These are phyloP conservation scores for Sorex araneus DNA, from an alignment of 2,113 vertebrate species.

Conservation along the genomic window DNA sequence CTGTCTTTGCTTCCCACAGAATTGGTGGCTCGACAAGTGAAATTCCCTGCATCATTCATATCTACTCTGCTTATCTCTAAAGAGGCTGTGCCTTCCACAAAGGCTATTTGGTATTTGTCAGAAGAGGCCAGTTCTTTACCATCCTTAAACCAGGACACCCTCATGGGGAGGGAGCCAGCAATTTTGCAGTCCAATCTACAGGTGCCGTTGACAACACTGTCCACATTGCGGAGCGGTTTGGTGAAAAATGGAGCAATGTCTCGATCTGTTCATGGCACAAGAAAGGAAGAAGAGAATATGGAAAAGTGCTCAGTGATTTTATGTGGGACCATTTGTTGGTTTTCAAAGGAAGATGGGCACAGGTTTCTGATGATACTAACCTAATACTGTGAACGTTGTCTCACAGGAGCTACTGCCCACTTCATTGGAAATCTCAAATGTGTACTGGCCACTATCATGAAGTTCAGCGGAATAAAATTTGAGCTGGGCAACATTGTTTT, in stretches of 20 bases:
- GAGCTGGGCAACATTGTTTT: slow-evolving; percentile 94
- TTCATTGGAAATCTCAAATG: slow-evolving; percentile 96
- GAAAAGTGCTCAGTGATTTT: slow-evolving; percentile 44
- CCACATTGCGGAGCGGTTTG: slow-evolving; percentile 95
- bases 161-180: slow-evolving; percentile 97
- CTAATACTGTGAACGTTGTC: slow-evolving; percentile 95
- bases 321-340: background rate
- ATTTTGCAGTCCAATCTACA: slow-evolving; percentile 95
- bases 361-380: slow-evolving; percentile 89
- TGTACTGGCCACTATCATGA: slow-evolving; percentile 95
- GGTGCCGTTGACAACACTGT: slow-evolving; percentile 90
- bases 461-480: slow-evolving; percentile 96
- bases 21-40: slow-evolving; percentile 96
- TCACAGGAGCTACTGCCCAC: slow-evolving; percentile 96
- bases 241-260: slow-evolving; percentile 96
- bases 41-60: slow-evolving; percentile 94
- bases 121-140: slow-evolving; percentile 92
- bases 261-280: slow-evolving; percentile 93
- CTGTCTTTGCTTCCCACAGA: slow-evolving; percentile 96
- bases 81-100: slow-evolving; percentile 94
- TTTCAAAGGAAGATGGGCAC: slow-evolving; percentile 46
- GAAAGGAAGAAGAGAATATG: slow-evolving; percentile 79
- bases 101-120: slow-evolving; percentile 91
- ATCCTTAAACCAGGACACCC: slow-evolving; percentile 96
- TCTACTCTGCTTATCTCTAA: slow-evolving; percentile 93